Base-by-base conservation (phyloP, 2,888 invertebrate species). In the Dolomedes plantarius region DNA sequence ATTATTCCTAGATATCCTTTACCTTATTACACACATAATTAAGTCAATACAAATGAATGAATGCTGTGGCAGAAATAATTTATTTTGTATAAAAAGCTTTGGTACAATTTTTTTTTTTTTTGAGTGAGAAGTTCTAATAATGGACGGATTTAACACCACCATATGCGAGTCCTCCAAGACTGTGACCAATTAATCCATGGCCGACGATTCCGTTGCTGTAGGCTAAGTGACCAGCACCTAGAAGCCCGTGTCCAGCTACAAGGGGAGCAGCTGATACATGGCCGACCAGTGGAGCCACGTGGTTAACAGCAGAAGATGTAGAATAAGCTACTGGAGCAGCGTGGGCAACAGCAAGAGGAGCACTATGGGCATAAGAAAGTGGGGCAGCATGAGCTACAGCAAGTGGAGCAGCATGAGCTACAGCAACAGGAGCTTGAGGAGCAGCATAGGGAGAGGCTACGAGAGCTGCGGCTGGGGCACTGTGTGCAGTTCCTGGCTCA, bases 321-420 rank as follows among this genome's bases (percentile, higher is more conserved):
- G 56, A 56, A 56, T 56, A 56, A 23, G 56, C 56, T 23, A 67
- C 32, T 9, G 67, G 31, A 23, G 67, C 67, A 32, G 67, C 36
- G 16, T 67, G 67, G 9, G 67, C 32, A 1, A 36, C 32, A 9
- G 36, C 67, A 31, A 67, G 7, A 0, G 19, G 19, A 1, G 32
- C 32, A 16, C 7, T 67, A 31, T 29, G 16, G 11, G 32, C 32
- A 27, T 36, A 19, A 1, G 80, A 74, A 0, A 74, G 75, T 0
- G 80, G 77, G 0, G 68, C 87, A 19, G 72, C 41, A 13, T 71
- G 32, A 6, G 77, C 65, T 23, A 28, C 64, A 13, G 72, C 80
- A 19, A 73, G 73, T 1, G 71, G 81, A 27, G 77, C 77, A 19
- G 77, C 87, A 41, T 81, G 73, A 50, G 77, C 77, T 0, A 73